Evolutionary conservation across 2,797 vertebrate genomes (phyloP).

Genomic region (Apogon hyalosoma): DNA sequence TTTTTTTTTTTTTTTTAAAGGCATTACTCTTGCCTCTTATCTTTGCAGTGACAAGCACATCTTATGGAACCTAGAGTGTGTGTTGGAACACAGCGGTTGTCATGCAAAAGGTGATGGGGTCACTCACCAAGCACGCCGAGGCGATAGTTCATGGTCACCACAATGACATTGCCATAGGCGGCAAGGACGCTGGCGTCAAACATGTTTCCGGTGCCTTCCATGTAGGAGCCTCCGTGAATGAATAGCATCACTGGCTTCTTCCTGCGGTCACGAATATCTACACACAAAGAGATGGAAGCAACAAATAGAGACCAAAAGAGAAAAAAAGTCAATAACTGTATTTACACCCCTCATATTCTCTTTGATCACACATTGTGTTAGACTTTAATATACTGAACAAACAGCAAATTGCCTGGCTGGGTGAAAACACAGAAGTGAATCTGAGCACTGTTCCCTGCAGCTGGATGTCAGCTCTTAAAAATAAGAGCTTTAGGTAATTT

Average conservation of each 20-base stretch:
- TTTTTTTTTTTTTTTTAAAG: too few relatives aligned
- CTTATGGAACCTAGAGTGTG: not conserved
- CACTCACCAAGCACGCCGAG: constrained; percentile 94
- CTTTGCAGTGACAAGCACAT: not conserved
- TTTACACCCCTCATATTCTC: constrained; percentile 44
- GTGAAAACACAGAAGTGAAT: constrained; percentile 21
- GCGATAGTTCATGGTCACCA: constrained; percentile 95
- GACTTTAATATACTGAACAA: constrained; percentile 44
- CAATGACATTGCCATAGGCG: constrained; percentile 95
- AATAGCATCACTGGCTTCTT: constrained; percentile 97
- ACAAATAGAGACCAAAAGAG: constrained; percentile 3
- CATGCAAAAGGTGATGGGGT: not conserved
- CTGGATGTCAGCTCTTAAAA: constrained; percentile 47
- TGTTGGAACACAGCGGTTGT: not conserved
- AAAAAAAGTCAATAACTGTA: constrained; percentile 48
- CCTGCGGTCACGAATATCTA: constrained; percentile 93
- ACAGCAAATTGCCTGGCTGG: constrained; percentile 37
- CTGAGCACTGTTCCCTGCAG: constrained; percentile 29
- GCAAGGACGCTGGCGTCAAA: constrained; percentile 95
- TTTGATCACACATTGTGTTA: constrained; percentile 59
- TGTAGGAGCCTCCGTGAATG: constrained; percentile 96
- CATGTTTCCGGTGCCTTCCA: constrained; percentile 97
- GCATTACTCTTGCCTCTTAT: not conserved
- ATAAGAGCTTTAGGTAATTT: constrained; percentile 44
- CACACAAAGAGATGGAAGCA: constrained; percentile 29